Percentiles rank a stretch among this genome's conserved stretches.
Evolutionary conservation across 1,140 invertebrate genomes (phyloP).

Genomic region (Drosophila elegans): DNA sequence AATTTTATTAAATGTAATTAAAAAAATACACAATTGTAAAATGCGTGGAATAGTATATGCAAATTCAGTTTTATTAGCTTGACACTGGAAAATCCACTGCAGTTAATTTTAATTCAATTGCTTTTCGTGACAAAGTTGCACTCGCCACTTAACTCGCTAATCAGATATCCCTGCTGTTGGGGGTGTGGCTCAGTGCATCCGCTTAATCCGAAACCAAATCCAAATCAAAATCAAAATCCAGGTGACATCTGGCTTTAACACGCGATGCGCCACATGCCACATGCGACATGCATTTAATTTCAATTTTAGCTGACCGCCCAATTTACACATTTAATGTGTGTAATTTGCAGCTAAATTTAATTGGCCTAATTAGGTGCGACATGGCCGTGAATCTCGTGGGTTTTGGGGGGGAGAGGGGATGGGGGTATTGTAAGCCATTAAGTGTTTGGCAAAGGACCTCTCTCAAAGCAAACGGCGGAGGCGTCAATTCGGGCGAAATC

Average conservation of each 20-base stretch:
- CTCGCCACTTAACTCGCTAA: slow-evolving; percentile 9
- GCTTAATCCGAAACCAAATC: slow-evolving; percentile 11
- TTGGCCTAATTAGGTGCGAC: slow-evolving; percentile 41
- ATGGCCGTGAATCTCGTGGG: slow-evolving; percentile 12
- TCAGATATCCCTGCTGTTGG: slow-evolving; percentile 8
- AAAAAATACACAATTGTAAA: not conserved
- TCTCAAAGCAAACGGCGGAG: slow-evolving; percentile 22
- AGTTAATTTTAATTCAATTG: slow-evolving; percentile 21
- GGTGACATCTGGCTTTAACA: slow-evolving; percentile 8
- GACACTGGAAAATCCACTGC: not conserved
- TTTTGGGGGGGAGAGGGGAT: not conserved
- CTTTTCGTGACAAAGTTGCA: slow-evolving; percentile 20
- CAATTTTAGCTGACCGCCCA: slow-evolving; percentile 18
- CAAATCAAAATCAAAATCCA: slow-evolving; percentile 12
- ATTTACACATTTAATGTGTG: slow-evolving; percentile 38
- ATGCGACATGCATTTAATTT: slow-evolving; percentile 32
- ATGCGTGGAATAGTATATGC: not conserved
- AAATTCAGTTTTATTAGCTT: not conserved
- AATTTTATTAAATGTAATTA: not conserved
- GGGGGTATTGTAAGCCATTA: slow-evolving; percentile 1
- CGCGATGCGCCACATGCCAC: slow-evolving; percentile 14
- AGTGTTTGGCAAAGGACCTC: slow-evolving; percentile 25
- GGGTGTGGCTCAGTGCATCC: slow-evolving; percentile 7
- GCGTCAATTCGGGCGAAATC: slow-evolving; percentile 24
- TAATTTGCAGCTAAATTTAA: slow-evolving; percentile 46